phyloP scores from a whole-genome alignment of 2,113 vertebrate species.

The Telmatochromis sp. region DNA sequence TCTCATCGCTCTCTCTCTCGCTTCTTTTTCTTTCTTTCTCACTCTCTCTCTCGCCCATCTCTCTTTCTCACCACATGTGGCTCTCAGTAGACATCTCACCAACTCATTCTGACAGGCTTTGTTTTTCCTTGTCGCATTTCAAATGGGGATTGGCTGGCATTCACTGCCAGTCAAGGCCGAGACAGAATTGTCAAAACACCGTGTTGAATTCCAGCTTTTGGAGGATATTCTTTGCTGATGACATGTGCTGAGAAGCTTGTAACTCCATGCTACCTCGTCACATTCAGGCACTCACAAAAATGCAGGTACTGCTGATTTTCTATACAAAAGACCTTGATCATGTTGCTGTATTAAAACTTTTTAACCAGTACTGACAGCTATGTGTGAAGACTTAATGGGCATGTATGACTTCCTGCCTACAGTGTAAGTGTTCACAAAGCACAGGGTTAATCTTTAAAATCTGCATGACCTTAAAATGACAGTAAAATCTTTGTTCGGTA shows the following conservation, averaged over 20 bases:
- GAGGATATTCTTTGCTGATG: conserved; percentile 43
- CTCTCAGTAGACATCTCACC: conserved; percentile 54
- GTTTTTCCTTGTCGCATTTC: conserved; percentile 61
- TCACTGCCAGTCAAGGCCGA: conserved; percentile 55
- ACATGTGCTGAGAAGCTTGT: conserved; percentile 43
- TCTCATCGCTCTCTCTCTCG: neutral
- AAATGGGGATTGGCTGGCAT: conserved; percentile 62
- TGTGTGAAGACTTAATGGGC: neutral
- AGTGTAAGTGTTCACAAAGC: neutral
- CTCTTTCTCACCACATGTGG: conserved; percentile 59
- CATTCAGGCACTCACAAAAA: neutral
- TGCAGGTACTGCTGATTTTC: neutral
- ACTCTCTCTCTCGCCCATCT: neutral
- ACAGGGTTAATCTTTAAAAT: neutral
- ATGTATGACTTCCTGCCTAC: neutral
- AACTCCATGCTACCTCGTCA: neutral
- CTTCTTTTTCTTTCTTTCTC: neutral
- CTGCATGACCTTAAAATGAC: neutral
- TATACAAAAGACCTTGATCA: neutral
- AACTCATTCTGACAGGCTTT: conserved; percentile 64
- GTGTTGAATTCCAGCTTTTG: conserved; percentile 43
- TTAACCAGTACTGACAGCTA: neutral
- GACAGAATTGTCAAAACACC: conserved; percentile 60
- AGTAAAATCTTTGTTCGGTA: neutral
- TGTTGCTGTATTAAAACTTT: neutral